phyloP scores from a whole-genome alignment of 2,113 vertebrate species.

The Myotis davidii region DNA sequence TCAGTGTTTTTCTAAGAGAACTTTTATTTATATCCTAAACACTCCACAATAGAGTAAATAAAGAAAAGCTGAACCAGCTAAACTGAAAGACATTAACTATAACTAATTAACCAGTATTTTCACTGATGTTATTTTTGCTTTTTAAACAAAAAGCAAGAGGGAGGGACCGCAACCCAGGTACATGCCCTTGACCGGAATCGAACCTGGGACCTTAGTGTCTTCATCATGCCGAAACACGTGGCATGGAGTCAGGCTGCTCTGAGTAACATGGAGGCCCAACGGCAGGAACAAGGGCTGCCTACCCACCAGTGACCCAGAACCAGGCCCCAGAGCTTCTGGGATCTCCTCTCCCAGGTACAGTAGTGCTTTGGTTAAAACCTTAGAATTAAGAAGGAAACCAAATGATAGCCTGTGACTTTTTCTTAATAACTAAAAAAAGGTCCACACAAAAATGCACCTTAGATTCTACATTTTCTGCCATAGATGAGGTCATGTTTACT shows the following conservation, averaged over 20 bases:
- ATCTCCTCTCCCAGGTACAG: not conserved
- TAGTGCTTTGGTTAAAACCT: not conserved
- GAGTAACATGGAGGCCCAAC: accelerated
- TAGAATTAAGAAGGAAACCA: not conserved
- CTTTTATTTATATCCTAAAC: slow-evolving; percentile 20
- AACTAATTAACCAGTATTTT: not conserved
- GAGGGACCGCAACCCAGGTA: too few species aligned
- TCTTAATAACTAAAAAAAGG: not conserved
- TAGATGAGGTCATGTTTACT: not conserved
- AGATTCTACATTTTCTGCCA: not conserved
- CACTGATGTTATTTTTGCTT: not conserved
- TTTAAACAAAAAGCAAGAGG: slow-evolving; percentile 17
- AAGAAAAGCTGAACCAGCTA: not conserved
- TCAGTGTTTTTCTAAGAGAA: not conserved
- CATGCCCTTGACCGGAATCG: too few species aligned
- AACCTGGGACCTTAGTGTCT: too few species aligned
- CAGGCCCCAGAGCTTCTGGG: not conserved
- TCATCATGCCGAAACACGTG: not conserved
- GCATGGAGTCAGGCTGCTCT: not conserved
- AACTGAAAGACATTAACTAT: not conserved
- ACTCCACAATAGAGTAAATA: not conserved
- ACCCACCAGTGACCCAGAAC: not conserved
- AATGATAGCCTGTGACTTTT: not conserved
- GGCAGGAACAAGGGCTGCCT: not conserved
- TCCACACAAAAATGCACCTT: not conserved